These are phyloP conservation scores for Tipula confusa DNA, from an alignment of 2,888 invertebrate species.

Conservation along the genomic window DNA sequence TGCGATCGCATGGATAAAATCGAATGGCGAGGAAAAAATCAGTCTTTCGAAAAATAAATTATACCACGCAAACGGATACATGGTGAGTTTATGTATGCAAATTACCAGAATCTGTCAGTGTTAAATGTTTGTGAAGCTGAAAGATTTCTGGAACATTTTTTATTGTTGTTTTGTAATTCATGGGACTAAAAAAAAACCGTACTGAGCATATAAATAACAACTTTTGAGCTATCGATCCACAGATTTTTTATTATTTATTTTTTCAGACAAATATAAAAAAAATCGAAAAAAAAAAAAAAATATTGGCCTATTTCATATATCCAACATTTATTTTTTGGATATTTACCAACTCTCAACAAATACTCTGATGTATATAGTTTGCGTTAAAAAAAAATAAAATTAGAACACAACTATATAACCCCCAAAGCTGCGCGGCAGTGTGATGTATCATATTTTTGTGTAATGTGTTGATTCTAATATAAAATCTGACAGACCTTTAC, in stretches of 20 bases:
- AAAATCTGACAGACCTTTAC: background rate
- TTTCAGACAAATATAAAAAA: background rate
- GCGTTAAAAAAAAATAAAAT: too few species aligned
- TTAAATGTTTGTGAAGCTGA: background rate
- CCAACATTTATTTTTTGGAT: background rate
- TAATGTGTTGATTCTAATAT: background rate
- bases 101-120: too few species aligned
- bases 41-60: conserved; percentile 50
- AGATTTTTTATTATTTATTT: too few species aligned
- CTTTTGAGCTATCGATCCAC: conserved; percentile 1
- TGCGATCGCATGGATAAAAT: conserved; percentile 47
- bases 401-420: background rate
- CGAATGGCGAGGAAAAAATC: conserved; percentile 50
- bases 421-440: background rate
- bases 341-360: background rate
- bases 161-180: background rate
- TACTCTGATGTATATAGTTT: too few species aligned
- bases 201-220: background rate
- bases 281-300: background rate
- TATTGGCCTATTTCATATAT: background rate
- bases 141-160: background rate
- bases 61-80: conserved; percentile 62
- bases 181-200: background rate
- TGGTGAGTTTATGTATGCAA: conserved; percentile 53
- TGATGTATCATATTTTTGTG: background rate